These are phyloP conservation scores for Oscheius sp. DNA, from an alignment of 2,888 invertebrate species.

Conservation along the genomic window DNA sequence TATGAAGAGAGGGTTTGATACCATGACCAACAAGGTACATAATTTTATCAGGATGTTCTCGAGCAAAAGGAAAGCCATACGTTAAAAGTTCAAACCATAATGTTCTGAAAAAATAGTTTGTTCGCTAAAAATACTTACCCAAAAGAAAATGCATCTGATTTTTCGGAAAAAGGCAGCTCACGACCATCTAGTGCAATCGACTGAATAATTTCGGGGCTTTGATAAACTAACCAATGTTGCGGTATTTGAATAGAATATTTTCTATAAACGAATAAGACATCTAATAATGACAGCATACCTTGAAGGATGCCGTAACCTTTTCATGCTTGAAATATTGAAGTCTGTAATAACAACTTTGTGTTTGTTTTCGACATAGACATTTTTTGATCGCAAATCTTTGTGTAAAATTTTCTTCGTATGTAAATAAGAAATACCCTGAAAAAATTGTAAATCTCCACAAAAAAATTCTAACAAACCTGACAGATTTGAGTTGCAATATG, in stretches of 20 bases:
- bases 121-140: conserved; percentile 80
- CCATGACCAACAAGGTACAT: conserved; percentile 98
- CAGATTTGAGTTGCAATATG: conserved; percentile 95
- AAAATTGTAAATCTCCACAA: too few species aligned
- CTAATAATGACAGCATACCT: conserved; percentile 33
- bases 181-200: conserved; percentile 60
- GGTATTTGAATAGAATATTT: conserved; percentile 83
- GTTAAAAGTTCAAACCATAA: conserved; percentile 79
- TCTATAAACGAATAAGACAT: conserved; percentile 45
- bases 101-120: conserved; percentile 23
- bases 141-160: conserved; percentile 96
- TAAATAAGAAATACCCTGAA: conserved; percentile 93
- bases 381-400: conserved; percentile 97
- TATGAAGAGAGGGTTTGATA: conserved; percentile 92
- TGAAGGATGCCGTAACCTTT: conserved; percentile 81
- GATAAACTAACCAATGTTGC: conserved; percentile 96
- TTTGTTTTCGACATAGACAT: conserved; percentile 88
- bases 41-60: conserved; percentile 86
- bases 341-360: conserved; percentile 95
- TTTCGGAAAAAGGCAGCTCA: conserved; percentile 90
- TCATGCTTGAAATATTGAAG: conserved; percentile 96
- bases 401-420: conserved; percentile 97
- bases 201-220: conserved; percentile 94
- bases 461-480: conserved; percentile 83
- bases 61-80: conserved; percentile 76